A percentile compares a stretch with the other conserved stretches of the same genome.
Conservation (phyloP, 2,113 vertebrate genomes). For the Carassius gibelio region DNA sequence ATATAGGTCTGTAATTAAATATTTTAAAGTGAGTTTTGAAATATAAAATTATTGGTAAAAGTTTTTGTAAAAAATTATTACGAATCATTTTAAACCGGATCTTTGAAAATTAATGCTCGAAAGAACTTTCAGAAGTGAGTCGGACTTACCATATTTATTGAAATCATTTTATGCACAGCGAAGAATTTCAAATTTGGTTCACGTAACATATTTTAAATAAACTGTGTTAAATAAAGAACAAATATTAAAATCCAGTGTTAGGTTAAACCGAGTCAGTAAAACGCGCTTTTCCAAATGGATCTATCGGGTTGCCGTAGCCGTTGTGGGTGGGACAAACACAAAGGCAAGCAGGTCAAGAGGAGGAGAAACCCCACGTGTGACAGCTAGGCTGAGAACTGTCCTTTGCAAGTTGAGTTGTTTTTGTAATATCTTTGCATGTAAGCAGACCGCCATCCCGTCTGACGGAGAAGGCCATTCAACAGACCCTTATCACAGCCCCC, state of each 20-base stretch:
- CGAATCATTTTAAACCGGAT: neutral
- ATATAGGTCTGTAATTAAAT: too few species aligned
- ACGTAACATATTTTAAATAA: neutral
- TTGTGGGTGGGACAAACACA: slow-evolving; percentile 70
- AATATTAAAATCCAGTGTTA: too few species aligned
- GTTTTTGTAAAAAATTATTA: too few species aligned
- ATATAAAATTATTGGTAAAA: too few species aligned
- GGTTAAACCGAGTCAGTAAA: neutral
- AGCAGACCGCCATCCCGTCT: slow-evolving; percentile 56
- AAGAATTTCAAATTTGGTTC: too few species aligned
- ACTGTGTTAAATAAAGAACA: neutral
- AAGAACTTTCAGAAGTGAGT: neutral
- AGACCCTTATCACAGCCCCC: slow-evolving; percentile 23
- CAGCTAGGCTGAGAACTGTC: slow-evolving; percentile 70
- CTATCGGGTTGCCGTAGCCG: slow-evolving; percentile 68
- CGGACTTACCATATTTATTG: too few species aligned
- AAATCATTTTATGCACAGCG: too few species aligned
- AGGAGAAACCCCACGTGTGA: slow-evolving; percentile 80
- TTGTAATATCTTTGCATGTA: slow-evolving; percentile 73
- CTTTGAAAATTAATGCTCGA: neutral
- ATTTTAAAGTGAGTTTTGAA: too few species aligned
- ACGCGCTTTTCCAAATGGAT: slow-evolving; percentile 23
- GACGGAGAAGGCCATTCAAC: slow-evolving; percentile 53
- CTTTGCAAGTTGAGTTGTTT: slow-evolving; percentile 76
- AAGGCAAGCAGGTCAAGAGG: slow-evolving; percentile 83